Evolutionary conservation across 2,888 invertebrate genomes (phyloP).

Genomic region (Epistrophe eligans): DNA sequence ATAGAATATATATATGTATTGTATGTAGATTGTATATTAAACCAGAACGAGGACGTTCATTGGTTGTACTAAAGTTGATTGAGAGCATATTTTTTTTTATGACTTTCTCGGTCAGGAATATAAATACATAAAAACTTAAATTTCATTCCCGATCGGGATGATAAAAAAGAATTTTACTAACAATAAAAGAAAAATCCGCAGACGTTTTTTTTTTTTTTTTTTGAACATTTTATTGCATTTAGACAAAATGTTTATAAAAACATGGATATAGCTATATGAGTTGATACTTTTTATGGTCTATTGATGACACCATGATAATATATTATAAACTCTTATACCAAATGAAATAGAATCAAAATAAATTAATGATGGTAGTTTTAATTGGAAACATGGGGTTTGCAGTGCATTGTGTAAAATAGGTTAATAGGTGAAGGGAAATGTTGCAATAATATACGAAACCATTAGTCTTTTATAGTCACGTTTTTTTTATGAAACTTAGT

Average conservation of each 20-base stretch:
- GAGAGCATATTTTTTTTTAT: conserved; percentile 22
- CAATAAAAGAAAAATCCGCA: conserved; percentile 13
- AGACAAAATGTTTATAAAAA: background rate
- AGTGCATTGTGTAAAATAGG: background rate
- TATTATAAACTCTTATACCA: background rate
- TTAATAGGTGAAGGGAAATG: background rate
- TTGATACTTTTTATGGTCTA: background rate
- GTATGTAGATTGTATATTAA: background rate
- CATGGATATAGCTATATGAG: background rate
- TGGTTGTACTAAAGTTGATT: conserved; percentile 33
- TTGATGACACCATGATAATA: background rate
- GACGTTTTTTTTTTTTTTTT: conserved; percentile 12
- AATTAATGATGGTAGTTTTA: background rate
- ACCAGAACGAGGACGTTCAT: conserved; percentile 22
- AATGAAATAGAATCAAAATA: background rate
- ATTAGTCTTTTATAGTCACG: too few relatives aligned
- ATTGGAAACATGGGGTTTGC: background rate
- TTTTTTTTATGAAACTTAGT: too few relatives aligned
- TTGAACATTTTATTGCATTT: background rate
- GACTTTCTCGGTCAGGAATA: conserved; percentile 47
- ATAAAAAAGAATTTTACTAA: conserved; percentile 40
- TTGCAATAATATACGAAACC: background rate
- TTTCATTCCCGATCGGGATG: conserved; percentile 39
- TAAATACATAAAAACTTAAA: conserved; percentile 55
- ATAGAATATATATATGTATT: too few relatives aligned